Evolutionary conservation across 2,888 invertebrate genomes (phyloP), one percentile per base, ranked within the genome.

Genomic region (Hirudinaria manillensis): DNA sequence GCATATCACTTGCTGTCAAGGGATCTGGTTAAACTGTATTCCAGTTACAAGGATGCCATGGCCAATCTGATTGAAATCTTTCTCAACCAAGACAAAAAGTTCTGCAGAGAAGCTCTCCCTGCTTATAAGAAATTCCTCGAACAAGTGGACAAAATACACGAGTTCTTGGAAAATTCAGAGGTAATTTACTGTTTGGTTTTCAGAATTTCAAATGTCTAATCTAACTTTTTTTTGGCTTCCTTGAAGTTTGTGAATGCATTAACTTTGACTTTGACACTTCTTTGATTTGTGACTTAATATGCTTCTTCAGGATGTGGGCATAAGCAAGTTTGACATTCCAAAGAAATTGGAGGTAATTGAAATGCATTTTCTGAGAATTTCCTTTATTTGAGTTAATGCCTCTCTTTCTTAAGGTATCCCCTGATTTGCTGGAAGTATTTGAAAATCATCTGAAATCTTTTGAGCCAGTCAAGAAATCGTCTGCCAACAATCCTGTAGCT

Each of bases 1-100:
- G 93, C 94, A 85, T 99, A 99, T 87, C 95, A 99, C 93, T 89
- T 99, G 80, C 89, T 99, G 78, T 99, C 99, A 88, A 91, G 98
- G 86, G 99, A 99, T 89, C 91, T 99, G 84, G 99, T 99, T 84
- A 91, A 99, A 79, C 89, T 99, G 81, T 99, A 99, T 88, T 98
- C 98, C 77, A 97, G 98, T 87, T 99, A 99, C 89, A 99, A 99
- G 87, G 99, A 99, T 87, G 99, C 97, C 80, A 94, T 98, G 82
- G 99, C 98, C 83, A 98, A 98, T 88, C 89, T 98, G 81, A 88
- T 98, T 87, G 98, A 98, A 88, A 98, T 98, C 87, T 99, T 93
- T 88, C 99, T 99, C 87, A 96, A 97, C 86, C 98, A 99, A 97
- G 97, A 97, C 87, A 98, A 97, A 87, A 99, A 99, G 87, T 94